Evolutionary conservation across 2,888 invertebrate species (phyloP), one percentile per base, ranked within the genome.

Genomic region (Ophion costatus): DNA sequence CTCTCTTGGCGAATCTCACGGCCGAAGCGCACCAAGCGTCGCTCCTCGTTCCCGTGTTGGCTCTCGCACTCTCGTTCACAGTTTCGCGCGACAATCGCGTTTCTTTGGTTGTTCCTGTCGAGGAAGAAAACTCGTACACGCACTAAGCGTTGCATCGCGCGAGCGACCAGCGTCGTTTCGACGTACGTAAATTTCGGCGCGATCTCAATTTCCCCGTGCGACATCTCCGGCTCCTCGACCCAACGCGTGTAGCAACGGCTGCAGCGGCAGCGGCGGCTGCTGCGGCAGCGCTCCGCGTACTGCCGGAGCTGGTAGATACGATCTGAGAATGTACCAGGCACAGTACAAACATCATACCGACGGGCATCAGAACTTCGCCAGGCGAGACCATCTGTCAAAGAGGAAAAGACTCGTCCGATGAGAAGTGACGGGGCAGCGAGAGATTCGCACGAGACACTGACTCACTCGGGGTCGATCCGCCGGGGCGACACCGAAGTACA

Each of bases 301-400:
- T 90, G 70, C 92, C 93, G n/a, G 94, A 94, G 89, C 95, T 95
- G 7, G 96, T 96, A 1, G 96, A 96, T 10, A 96, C 97, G 89
- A 98, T 97, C 94, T 97, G 97, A 0, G 97, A 97, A 92, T 97
- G 97, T 85, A 97, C 96, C 78, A 97, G 94, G 88, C 97, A 97
- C 84, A 98, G 94, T 73, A 96, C 94, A 90, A 97, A 94, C 95
- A 97, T 96, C 94, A 97, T 95, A 71, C 96, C 94, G 87, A 95
- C 94, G 5, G 98, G 98, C 88, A 96, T 95, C 42, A 96, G 91
- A 76, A 98, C 95, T 93, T 97, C 97, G 82, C 96, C 96, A 56
- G 95, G 94, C 70, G 96, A 95, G 79, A 97, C 94, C 87, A 94
- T 94, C 95, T 96, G 92, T 88, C 94, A 90, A 14, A 24, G 56